Conservation (phyloP, 2,888 invertebrate genomes). For the Smittia sp. region DNA sequence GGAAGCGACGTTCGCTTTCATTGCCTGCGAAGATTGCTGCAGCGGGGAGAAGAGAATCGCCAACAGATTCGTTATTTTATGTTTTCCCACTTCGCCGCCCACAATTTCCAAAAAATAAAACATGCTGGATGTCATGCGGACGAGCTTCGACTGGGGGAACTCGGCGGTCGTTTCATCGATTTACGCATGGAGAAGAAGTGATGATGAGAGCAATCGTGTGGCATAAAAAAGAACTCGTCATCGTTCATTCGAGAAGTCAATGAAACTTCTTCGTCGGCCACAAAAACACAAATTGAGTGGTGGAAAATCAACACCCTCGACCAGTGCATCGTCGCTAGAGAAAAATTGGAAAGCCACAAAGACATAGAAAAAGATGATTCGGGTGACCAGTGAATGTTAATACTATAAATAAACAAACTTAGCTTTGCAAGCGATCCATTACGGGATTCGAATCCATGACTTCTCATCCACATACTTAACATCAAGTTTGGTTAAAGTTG, state of each 20-base stretch:
- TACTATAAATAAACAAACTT: too few relatives aligned
- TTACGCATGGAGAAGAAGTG: not conserved
- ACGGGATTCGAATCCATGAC: too few relatives aligned
- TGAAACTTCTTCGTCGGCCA: not conserved
- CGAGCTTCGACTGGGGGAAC: not conserved
- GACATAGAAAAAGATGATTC: constrained; percentile 6
- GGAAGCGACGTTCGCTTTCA: too few relatives aligned
- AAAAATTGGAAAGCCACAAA: not conserved
- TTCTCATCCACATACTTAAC: too few relatives aligned
- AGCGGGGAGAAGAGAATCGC: too few relatives aligned
- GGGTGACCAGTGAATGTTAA: too few relatives aligned
- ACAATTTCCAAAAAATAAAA: constrained; percentile 32
- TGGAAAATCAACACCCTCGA: constrained; percentile 16
- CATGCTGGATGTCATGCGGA: not conserved
- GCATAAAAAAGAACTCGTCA: not conserved
- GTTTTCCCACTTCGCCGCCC: constrained; percentile 25
- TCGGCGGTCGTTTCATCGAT: not conserved
- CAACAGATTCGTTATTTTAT: not conserved
- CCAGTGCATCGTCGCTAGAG: not conserved
- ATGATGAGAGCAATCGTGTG: constrained; percentile 9
- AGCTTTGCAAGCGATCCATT: too few relatives aligned
- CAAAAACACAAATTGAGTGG: constrained; percentile 2
- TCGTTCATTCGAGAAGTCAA: not conserved
- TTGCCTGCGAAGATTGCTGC: too few relatives aligned
- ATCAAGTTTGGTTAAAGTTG: too few relatives aligned